phyloP scores from a whole-genome alignment of 2,797 vertebrate species.

The Crenuchus spilurus region DNA sequence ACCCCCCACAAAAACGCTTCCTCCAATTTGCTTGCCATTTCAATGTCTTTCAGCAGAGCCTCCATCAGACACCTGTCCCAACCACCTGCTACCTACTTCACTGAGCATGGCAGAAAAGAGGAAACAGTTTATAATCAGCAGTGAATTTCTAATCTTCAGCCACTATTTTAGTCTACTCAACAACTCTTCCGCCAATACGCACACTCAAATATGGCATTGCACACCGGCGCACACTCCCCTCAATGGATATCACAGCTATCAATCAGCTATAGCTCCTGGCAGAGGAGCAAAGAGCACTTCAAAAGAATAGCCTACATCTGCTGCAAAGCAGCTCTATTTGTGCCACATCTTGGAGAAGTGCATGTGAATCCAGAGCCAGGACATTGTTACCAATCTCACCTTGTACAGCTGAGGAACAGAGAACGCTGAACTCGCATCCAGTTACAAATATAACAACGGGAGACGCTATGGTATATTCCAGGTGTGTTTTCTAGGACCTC shows the following conservation, averaged over 20 bases:
- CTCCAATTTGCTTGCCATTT: slow-evolving; percentile 65
- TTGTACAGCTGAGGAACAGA: slow-evolving; percentile 11
- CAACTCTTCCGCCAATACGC: slow-evolving; percentile 31
- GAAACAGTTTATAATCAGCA: slow-evolving; percentile 64
- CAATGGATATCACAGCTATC: slow-evolving; percentile 69
- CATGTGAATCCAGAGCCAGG: not conserved
- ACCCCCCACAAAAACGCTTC: slow-evolving; percentile 56
- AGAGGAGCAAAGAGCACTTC: slow-evolving; percentile 40
- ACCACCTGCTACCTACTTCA: slow-evolving; percentile 63
- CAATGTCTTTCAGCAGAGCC: slow-evolving; percentile 62
- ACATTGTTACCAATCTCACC: slow-evolving; percentile 20
- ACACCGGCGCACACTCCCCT: slow-evolving; percentile 37
- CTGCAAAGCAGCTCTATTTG: slow-evolving; percentile 65
- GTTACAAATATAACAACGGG: not conserved
- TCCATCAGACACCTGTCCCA: slow-evolving; percentile 69
- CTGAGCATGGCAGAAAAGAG: slow-evolving; percentile 52
- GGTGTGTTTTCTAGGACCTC: no score
- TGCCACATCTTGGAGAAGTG: slow-evolving; percentile 64
- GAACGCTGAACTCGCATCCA: not conserved
- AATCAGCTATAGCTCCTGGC: slow-evolving; percentile 69
- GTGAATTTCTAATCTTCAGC: slow-evolving; percentile 63
- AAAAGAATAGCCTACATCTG: slow-evolving; percentile 47
- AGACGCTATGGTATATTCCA: not conserved
- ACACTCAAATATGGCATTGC: slow-evolving; percentile 17
- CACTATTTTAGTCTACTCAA: slow-evolving; percentile 56